These are phyloP conservation scores for Cercocebus atys DNA, from an alignment of 2,113 vertebrate species.

Conservation along the genomic window DNA sequence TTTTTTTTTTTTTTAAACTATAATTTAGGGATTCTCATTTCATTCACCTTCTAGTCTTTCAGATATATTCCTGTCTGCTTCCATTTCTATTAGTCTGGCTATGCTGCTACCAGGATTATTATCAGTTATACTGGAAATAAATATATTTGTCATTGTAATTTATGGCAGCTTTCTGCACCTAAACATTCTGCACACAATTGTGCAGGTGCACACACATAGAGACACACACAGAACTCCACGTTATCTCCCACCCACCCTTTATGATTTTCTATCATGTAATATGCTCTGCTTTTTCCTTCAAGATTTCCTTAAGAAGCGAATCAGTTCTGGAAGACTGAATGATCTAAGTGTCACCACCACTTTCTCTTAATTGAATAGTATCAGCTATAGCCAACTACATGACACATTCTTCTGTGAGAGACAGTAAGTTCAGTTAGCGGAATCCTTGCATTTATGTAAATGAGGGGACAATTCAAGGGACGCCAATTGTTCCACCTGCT, in stretches of 20 bases:
- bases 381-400: neutral
- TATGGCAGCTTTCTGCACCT: neutral
- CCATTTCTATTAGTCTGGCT: neutral
- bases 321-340: neutral
- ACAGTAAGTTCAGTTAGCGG: neutral
- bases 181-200: neutral
- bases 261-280: neutral
- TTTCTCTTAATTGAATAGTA: neutral
- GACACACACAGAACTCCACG: rapidly evolving
- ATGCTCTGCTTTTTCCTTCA: neutral
- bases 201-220: neutral
- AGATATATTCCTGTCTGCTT: neutral
- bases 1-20: neutral
- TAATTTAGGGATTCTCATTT: neutral
- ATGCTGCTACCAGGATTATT: neutral
- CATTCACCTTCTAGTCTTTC: neutral
- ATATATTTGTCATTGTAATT: neutral
- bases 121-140: neutral
- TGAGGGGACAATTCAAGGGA: neutral
- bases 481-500: neutral
- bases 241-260: neutral
- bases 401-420: neutral
- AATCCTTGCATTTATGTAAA: neutral
- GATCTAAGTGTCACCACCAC: neutral
- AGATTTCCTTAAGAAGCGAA: neutral